Base-by-base conservation (phyloP, 2,797 vertebrate genomes). In the Xyrichtys novacula region DNA sequence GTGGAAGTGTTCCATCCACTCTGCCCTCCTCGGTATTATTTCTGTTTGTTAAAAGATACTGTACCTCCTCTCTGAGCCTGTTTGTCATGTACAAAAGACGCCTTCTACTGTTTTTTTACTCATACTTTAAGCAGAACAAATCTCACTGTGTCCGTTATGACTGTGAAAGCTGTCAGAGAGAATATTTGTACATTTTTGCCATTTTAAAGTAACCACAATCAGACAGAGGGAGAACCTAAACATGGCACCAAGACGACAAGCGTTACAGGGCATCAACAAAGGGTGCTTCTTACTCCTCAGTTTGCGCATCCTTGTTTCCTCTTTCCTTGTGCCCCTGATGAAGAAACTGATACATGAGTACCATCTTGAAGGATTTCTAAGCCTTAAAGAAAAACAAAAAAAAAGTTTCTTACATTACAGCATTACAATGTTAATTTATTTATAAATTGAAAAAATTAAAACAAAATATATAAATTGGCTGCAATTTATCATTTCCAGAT, bases 141-240 rank as follows among this genome's bases (percentile, higher is more conserved):
- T 78, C 85, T 91, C 90, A 93, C 91, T 92, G 91, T 94, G 92
- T 90, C 91, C 87, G 89, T 91, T 84, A 92, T 40, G 78, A 93
- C 91, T 90, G 92, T 93, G 93, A 93, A 74, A 82, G 76, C 85
- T 77, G 85, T 86, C 80, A 74, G 79, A 77, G 59, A 80, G 73
- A 84, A 84, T 80, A 71, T 69, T n/a, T 87, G 80, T 83, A 83
- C 43, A 77, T 80, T 71, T 83, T 71, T 72, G 80, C 77, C 79
- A 79, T 81, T 59, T 74, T 11, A 34, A 52, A 71, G 67, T 65
- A 44, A 67, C 32, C 40, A 57, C 47, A 78, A 78, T 65, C 55
- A 83, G 67, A 50, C 44, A 62, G 76, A 71, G 66, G 78, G 76
- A 75, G 72, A 74, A 86, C 80, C 69, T 68, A 68, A 79, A 87